phyloP scores from a whole-genome alignment of 2,113 vertebrate species.

The Gymnobelideus leadbeateri region DNA sequence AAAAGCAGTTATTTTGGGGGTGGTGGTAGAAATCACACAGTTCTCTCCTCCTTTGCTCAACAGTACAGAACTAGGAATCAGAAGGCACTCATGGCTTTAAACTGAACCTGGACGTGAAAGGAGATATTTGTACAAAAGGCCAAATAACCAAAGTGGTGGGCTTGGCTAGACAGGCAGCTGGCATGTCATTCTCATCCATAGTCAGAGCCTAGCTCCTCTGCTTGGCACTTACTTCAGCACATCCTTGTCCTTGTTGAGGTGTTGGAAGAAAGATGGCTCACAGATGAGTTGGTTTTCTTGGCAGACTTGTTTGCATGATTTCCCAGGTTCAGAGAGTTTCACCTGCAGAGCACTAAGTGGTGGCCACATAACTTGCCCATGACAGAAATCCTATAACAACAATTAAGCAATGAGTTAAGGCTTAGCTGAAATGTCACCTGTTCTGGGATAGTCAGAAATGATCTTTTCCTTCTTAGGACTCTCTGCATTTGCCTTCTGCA shows the following conservation, averaged over 20 bases:
- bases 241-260: constrained; percentile 98
- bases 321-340: constrained; percentile 91
- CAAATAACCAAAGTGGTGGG: not conserved
- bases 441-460: not conserved
- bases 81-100: not conserved
- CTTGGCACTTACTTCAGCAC: constrained; percentile 87
- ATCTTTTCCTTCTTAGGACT: not conserved
- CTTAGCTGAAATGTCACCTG: not conserved
- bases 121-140: not conserved
- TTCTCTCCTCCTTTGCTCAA: not conserved
- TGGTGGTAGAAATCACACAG: not conserved
- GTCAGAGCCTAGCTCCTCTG: fast-evolving
- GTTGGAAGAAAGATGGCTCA: constrained; percentile 98
- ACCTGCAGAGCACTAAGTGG: constrained; percentile 95
- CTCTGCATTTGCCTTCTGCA: not conserved
- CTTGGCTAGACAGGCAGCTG: not conserved
- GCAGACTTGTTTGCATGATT: constrained; percentile 97
- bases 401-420: constrained; percentile 43
- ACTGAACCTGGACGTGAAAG: not conserved
- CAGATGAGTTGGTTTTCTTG: constrained; percentile 98
- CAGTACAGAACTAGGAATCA: not conserved
- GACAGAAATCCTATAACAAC: constrained; percentile 94
- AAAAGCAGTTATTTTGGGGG: not conserved
- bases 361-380: constrained; percentile 99
- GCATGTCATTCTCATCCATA: not conserved